Conservation (phyloP, 2,888 invertebrate genomes). For the Alitta virens region DNA sequence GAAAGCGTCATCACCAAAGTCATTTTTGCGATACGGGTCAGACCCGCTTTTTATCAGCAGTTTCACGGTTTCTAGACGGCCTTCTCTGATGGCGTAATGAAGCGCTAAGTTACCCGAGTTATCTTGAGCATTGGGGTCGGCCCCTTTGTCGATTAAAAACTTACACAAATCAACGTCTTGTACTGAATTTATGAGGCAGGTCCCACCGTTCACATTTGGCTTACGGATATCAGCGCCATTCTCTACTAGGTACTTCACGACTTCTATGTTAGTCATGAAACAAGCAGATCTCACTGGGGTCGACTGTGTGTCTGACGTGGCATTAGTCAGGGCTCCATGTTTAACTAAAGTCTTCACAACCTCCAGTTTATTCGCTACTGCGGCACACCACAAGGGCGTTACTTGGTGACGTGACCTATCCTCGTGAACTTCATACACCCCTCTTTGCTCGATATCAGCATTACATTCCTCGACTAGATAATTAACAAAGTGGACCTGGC, state of each 20-base stretch:
- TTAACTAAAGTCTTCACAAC: slow-evolving; percentile 76
- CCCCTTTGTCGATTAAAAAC: slow-evolving; percentile 76
- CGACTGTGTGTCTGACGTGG: slow-evolving; percentile 82
- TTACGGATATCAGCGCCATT: slow-evolving; percentile 64
- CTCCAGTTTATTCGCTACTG: slow-evolving; percentile 77
- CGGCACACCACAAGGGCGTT: slow-evolving; percentile 89
- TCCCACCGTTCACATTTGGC: slow-evolving; percentile 87
- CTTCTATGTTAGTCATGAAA: slow-evolving; percentile 67
- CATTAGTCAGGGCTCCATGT: slow-evolving; percentile 82
- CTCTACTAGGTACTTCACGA: slow-evolving; percentile 40
- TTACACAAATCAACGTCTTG: slow-evolving; percentile 80
- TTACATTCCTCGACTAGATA: slow-evolving; percentile 79
- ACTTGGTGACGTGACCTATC: slow-evolving; percentile 78
- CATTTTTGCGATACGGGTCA: slow-evolving; percentile 68
- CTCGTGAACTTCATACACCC: slow-evolving; percentile 71
- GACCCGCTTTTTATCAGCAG: slow-evolving; percentile 77
- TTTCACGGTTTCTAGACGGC: slow-evolving; percentile 76
- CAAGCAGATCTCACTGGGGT: slow-evolving; percentile 84
- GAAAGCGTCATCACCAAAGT: slow-evolving; percentile 84
- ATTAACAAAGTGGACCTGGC: slow-evolving; percentile 65
- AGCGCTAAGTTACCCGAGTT: slow-evolving; percentile 87
- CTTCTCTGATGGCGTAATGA: slow-evolving; percentile 81
- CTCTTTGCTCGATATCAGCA: slow-evolving; percentile 80
- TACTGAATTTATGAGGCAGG: slow-evolving; percentile 89
- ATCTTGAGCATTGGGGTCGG: slow-evolving; percentile 81